Evolutionary conservation across 2,888 invertebrate genomes (phyloP).

Genomic region (Dynastes maya): DNA sequence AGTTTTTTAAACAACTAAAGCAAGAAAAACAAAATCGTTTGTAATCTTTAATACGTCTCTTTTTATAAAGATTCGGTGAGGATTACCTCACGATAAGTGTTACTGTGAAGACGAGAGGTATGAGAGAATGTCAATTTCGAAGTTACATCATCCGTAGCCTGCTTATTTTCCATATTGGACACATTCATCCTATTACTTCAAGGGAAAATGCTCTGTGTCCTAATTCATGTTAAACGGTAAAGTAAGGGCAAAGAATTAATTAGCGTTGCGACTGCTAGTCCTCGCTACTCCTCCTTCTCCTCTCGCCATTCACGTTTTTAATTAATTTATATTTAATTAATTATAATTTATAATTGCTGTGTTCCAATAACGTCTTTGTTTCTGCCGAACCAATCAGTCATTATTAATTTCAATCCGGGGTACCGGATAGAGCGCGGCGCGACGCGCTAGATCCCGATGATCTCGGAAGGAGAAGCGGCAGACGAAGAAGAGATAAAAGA

Average conservation of each 20-base stretch:
- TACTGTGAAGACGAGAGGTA: too few relatives aligned
- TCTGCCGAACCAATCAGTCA: slow-evolving; percentile 43
- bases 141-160: too few relatives aligned
- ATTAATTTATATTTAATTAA: slow-evolving; percentile 47
- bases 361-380: slow-evolving; percentile 47
- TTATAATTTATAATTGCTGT: slow-evolving; percentile 46
- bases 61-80: too few relatives aligned
- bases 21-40: too few relatives aligned
- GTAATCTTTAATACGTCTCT: too few relatives aligned
- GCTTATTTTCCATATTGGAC: too few relatives aligned
- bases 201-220: too few relatives aligned
- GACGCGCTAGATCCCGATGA: slow-evolving; percentile 34
- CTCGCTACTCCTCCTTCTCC: background rate
- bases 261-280: background rate
- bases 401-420: slow-evolving; percentile 45
- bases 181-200: too few relatives aligned
- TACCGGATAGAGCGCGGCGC: slow-evolving; percentile 14
- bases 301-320: slow-evolving; percentile 22
- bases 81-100: too few relatives aligned
- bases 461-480: slow-evolving; percentile 37
- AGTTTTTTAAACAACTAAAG: too few relatives aligned
- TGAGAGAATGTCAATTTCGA: too few relatives aligned
- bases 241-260: slow-evolving; percentile 12
- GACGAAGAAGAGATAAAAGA: slow-evolving; percentile 35
- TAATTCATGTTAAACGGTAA: slow-evolving; percentile 9